Evolutionary conservation across 2,113 vertebrate species (phyloP).

Genomic region (Romanogobio albipinnatus): DNA sequence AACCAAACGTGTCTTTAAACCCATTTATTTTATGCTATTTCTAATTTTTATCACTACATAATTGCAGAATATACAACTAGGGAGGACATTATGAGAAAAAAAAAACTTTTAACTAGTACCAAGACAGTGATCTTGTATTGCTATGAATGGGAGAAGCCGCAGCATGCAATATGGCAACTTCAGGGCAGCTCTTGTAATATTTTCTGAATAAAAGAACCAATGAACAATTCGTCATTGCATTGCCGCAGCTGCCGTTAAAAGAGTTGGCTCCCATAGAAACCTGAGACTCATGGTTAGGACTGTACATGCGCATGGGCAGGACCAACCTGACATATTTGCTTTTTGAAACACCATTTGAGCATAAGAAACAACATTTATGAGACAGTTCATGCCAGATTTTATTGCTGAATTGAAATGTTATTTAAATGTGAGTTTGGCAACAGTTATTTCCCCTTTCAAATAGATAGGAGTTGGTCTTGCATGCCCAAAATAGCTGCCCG

Average conservation of each 20-base stretch:
- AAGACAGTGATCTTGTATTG: no score
- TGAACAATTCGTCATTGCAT: neutral
- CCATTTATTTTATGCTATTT: neutral
- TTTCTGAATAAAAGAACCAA: neutral
- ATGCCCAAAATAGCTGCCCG: neutral
- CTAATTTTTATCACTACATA: neutral
- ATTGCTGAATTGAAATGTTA: neutral
- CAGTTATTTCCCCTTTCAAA: neutral
- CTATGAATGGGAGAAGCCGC: neutral
- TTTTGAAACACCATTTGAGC: no score
- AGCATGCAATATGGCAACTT: neutral
- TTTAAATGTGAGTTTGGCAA: neutral
- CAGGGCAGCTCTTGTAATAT: no score
- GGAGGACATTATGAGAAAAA: no score
- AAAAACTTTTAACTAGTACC: no score
- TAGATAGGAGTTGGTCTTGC: neutral
- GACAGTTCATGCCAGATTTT: neutral
- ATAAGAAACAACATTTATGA: no score
- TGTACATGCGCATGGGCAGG: neutral
- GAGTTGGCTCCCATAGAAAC: neutral
- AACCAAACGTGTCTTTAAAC: neutral
- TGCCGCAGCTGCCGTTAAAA: neutral
- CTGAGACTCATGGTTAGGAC: neutral
- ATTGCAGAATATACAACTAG: neutral
- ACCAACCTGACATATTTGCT: neutral